A percentile compares a stretch with the other conserved stretches of the same genome.
These are phyloP conservation scores for Epirrhoe alternata DNA, from an alignment of 2,888 invertebrate species.

Conservation along the genomic window DNA sequence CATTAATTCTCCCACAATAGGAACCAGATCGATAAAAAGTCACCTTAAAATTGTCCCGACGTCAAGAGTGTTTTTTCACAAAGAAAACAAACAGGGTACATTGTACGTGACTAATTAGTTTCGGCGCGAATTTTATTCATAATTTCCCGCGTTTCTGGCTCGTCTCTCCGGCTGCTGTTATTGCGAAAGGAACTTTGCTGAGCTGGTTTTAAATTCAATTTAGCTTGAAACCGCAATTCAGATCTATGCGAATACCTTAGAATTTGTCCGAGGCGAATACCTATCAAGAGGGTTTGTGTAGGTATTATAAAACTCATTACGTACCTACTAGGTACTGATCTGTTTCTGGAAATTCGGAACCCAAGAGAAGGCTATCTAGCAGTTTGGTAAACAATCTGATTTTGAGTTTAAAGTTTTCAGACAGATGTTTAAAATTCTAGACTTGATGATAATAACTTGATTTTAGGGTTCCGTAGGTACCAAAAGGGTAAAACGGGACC, in stretches of 20 bases:
- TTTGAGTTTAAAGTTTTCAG: too few relatives aligned
- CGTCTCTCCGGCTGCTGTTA: neutral
- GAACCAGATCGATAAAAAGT: neutral
- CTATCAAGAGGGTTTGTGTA: too few relatives aligned
- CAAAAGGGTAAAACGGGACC: too few relatives aligned
- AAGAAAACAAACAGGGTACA: conserved; percentile 15
- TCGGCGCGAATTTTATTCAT: neutral
- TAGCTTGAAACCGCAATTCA: neutral
- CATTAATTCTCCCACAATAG: neutral
- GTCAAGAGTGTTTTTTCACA: conserved; percentile 1
- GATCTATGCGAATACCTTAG: neutral
- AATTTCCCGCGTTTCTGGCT: neutral
- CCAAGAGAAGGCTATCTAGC: too few relatives aligned
- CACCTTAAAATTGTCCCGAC: neutral
- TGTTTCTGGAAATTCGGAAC: too few relatives aligned
- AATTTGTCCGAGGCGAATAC: too few relatives aligned
- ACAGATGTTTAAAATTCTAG: too few relatives aligned
- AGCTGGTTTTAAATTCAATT: neutral
- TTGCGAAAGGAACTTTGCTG: neutral
- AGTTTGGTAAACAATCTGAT: too few relatives aligned
- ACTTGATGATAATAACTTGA: too few relatives aligned
- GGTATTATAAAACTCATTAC: too few relatives aligned
- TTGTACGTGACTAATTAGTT: conserved; percentile 2
- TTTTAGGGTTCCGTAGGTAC: too few relatives aligned
- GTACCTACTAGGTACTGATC: too few relatives aligned